These are phyloP conservation scores for Yponomeuta malinellus DNA, from an alignment of 2,888 invertebrate genomes.

Conservation along the genomic window DNA sequence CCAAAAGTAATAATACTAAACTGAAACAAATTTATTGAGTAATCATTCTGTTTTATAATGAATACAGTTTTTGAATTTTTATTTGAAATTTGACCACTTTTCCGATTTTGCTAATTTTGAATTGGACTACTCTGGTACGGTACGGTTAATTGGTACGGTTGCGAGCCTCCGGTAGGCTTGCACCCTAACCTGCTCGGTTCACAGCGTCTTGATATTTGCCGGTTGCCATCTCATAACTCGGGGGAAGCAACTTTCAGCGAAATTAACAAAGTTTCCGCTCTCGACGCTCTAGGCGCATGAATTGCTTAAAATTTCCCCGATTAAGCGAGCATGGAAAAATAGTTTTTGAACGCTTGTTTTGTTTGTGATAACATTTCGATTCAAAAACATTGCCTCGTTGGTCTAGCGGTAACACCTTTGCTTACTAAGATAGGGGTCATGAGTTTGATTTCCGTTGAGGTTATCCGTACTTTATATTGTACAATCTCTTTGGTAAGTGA, in stretches of 20 bases:
- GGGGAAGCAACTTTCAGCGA: constrained; percentile 57
- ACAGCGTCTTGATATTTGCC: constrained; percentile 8
- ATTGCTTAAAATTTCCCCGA: constrained; percentile 1
- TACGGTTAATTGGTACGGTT: neutral
- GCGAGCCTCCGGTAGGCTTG: neutral
- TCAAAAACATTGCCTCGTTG: too few relatives aligned
- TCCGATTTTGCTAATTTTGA: too few relatives aligned
- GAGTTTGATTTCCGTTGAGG: too few relatives aligned
- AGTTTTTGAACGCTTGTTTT: neutral
- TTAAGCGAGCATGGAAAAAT: neutral
- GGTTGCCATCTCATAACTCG: constrained; percentile 48
- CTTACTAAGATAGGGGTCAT: too few relatives aligned
- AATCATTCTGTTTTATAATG: too few relatives aligned
- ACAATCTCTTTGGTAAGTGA: too few relatives aligned
- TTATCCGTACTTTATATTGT: too few relatives aligned
- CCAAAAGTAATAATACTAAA: too few relatives aligned
- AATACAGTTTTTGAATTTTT: too few relatives aligned
- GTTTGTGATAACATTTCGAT: neutral
- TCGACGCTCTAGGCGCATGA: constrained; percentile 22
- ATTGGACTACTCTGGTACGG: neutral
- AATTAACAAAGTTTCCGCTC: constrained; percentile 65
- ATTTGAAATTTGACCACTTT: too few relatives aligned
- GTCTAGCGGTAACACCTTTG: too few relatives aligned
- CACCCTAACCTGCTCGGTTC: neutral
- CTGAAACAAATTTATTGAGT: too few relatives aligned